These are phyloP conservation scores for Acropora tenuis DNA, from an alignment of 64 coral and sea anemone species.

Conservation along the genomic window DNA sequence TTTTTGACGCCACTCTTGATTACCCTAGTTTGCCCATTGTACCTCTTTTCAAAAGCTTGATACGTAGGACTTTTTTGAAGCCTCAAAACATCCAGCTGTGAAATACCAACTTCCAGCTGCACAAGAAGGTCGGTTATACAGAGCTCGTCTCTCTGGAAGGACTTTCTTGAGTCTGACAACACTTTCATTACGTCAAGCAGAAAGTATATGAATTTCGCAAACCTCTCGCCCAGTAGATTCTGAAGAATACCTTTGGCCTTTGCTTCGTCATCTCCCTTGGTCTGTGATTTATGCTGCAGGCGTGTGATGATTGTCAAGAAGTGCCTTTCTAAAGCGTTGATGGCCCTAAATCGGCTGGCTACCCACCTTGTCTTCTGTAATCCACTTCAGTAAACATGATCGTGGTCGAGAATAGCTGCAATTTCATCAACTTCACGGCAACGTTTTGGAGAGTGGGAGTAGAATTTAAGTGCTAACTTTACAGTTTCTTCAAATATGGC, in stretches of 20 bases:
- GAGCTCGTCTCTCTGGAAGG: too few relatives aligned
- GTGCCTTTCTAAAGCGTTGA: background rate
- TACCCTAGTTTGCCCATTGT: conserved; percentile 1
- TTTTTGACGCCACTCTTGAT: background rate
- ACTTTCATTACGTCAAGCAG: conserved; percentile 7
- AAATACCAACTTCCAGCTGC: background rate
- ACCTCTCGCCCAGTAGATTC: background rate
- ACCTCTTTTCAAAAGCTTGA: background rate
- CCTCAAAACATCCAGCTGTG: background rate
- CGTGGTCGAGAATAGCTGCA: background rate
- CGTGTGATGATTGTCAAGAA: background rate
- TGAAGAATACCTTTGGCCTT: background rate
- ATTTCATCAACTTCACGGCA: too few relatives aligned
- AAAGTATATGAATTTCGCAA: background rate
- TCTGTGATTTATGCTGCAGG: conserved; percentile 2
- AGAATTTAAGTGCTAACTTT: background rate
- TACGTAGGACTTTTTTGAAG: background rate
- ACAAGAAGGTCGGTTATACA: background rate
- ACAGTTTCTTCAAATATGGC: conserved; percentile 16
- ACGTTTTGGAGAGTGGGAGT: too few relatives aligned
- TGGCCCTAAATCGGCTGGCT: background rate
- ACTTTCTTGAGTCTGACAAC: background rate
- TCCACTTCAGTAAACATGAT: background rate
- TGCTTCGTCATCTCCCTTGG: too few relatives aligned
- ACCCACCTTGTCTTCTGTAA: conserved; percentile 4